These are phyloP conservation scores for Sitobion miscanthi DNA, from an alignment of 1,140 invertebrate genomes.

Conservation along the genomic window DNA sequence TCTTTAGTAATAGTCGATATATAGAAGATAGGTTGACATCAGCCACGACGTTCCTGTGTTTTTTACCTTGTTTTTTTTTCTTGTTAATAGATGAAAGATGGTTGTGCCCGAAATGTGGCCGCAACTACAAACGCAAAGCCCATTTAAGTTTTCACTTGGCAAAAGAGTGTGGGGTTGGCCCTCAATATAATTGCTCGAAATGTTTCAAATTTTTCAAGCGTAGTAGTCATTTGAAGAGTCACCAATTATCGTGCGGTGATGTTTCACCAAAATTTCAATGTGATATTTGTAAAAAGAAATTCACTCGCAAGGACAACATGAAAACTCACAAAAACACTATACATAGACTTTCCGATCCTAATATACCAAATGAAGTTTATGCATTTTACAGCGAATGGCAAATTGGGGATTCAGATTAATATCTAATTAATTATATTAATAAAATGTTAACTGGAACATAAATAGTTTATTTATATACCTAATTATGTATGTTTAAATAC, in stretches of 20 bases:
- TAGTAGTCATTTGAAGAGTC: constrained; percentile 57
- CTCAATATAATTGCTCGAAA: constrained; percentile 64
- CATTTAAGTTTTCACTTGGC: constrained; percentile 63
- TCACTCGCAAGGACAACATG: constrained; percentile 65
- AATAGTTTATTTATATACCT: not conserved
- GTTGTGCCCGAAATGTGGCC: constrained; percentile 58
- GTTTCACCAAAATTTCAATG: constrained; percentile 71
- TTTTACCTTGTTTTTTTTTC: not conserved
- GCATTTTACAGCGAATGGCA: not conserved
- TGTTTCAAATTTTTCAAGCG: constrained; percentile 64
- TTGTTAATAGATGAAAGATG: constrained; percentile 26
- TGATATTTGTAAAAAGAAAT: constrained; percentile 69
- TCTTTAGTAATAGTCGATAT: not conserved
- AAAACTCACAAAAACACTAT: constrained; percentile 64
- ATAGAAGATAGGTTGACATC: not conserved
- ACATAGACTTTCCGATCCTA: constrained; percentile 58
- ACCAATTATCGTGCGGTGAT: constrained; percentile 59
- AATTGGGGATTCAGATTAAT: not conserved
- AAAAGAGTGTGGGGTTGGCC: constrained; percentile 69
- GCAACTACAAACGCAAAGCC: constrained; percentile 58
- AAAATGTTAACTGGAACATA: not conserved
- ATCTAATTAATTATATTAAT: not conserved
- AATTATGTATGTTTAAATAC: not conserved
- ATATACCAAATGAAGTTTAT: not conserved
- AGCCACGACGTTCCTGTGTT: not conserved